Evolutionary conservation across 2,797 vertebrate species (phyloP).

Genomic region (Hyperoplus lanceolatus): DNA sequence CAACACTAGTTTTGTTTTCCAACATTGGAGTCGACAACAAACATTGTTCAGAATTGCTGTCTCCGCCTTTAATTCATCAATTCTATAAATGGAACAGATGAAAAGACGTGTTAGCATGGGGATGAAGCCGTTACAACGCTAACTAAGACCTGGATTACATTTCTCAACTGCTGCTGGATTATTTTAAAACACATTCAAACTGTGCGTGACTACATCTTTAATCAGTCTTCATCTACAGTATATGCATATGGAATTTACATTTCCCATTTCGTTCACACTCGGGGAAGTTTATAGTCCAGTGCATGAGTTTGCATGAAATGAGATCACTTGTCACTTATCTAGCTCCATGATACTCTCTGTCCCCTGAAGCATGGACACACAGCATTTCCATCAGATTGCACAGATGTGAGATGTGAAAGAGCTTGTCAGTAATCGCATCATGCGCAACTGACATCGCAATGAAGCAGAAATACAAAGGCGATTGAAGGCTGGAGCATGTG

Average conservation of each 20-base stretch:
- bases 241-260: constrained; percentile 17
- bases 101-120: constrained; percentile 35
- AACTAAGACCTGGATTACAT: constrained; percentile 36
- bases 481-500: not conserved
- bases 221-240: constrained; percentile 24
- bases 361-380: not conserved
- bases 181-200: constrained; percentile 10
- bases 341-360: not conserved
- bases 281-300: not conserved
- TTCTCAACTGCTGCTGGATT: constrained; percentile 26
- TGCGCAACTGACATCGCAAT: not conserved
- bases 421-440: constrained; percentile 19
- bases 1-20: too few relatives aligned
- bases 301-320: constrained; percentile 31
- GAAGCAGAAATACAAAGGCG: constrained; percentile 9
- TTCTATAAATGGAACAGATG: constrained; percentile 52
- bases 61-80: constrained; percentile 24
- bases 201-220: constrained; percentile 8
- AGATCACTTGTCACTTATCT: constrained; percentile 20
- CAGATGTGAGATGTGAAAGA: constrained; percentile 10
- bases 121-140: constrained; percentile 14
- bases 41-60: too few relatives aligned
- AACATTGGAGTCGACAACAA: too few relatives aligned
- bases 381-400: constrained; percentile 30
- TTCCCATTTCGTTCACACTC: not conserved